These are phyloP conservation scores for Cherax destructor DNA, from an alignment of 1,140 invertebrate species.

Conservation along the genomic window DNA sequence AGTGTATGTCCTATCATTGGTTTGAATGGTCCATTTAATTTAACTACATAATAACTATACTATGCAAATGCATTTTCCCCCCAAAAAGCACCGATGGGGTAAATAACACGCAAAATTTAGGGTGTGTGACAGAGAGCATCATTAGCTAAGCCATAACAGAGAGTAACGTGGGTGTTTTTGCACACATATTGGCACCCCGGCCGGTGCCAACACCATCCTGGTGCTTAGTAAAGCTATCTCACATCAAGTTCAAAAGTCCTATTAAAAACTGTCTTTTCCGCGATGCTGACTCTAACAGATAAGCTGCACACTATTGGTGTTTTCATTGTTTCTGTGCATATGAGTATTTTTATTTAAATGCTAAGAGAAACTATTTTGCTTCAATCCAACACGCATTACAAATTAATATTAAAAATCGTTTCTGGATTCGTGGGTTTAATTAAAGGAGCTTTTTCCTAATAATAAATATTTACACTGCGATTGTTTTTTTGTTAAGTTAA, in stretches of 20 bases:
- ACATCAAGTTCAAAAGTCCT: too few relatives aligned
- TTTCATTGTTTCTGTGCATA: too few relatives aligned
- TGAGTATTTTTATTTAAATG: too few relatives aligned
- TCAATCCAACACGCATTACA: too few relatives aligned
- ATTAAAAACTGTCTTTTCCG: too few relatives aligned
- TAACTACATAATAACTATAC: constrained; percentile 46
- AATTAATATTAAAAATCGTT: too few relatives aligned
- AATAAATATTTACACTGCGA: too few relatives aligned
- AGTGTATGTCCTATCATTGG: constrained; percentile 37
- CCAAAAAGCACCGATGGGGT: background rate
- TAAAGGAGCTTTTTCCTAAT: too few relatives aligned
- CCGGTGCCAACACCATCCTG: background rate
- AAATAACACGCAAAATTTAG: constrained; percentile 20
- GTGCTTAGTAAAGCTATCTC: background rate
- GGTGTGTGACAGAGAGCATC: constrained; percentile 19
- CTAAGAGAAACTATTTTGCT: too few relatives aligned
- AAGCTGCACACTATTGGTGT: too few relatives aligned
- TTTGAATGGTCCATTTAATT: constrained; percentile 37
- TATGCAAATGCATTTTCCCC: constrained; percentile 31
- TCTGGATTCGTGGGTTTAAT: too few relatives aligned
- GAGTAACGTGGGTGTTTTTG: constrained; percentile 3
- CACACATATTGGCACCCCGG: background rate
- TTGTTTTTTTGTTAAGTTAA: background rate
- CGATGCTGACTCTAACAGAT: too few relatives aligned
- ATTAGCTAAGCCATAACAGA: constrained; percentile 31